Evolutionary conservation across 2,888 invertebrate genomes (phyloP).

Genomic region (Epistrophe grossulariae): DNA sequence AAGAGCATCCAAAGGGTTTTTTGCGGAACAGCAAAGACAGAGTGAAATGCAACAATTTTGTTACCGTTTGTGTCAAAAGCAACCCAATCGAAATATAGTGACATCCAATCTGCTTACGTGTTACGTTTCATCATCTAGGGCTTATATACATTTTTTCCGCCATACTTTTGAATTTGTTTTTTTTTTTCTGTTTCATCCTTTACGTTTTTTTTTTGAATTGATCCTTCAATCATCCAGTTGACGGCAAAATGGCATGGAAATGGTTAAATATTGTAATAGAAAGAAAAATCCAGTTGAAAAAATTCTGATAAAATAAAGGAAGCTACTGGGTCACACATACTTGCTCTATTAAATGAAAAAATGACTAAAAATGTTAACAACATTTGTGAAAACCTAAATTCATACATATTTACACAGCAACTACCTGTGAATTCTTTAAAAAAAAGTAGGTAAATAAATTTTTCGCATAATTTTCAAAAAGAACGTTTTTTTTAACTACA

Average conservation of each 20-base stretch:
- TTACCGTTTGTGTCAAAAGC: conserved; percentile 39
- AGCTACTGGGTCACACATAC: background rate
- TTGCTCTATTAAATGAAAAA: background rate
- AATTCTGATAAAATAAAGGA: background rate
- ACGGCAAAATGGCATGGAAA: conserved; percentile 21
- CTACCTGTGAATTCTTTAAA: no score
- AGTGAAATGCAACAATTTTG: conserved; percentile 26
- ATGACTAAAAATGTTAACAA: background rate
- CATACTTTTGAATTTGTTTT: conserved; percentile 8
- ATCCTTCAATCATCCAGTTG: conserved; percentile 58
- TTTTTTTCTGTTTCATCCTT: conserved; percentile 25
- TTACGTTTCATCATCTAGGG: conserved; percentile 12
- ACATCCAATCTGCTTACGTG: conserved; percentile 48
- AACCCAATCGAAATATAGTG: conserved; percentile 54
- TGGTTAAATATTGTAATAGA: conserved; percentile 29
- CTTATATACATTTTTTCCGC: conserved; percentile 6
- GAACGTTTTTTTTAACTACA: no score
- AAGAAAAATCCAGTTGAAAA: background rate
- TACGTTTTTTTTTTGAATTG: conserved; percentile 8
- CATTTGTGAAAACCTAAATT: no score
- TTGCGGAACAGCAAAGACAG: no score
- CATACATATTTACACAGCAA: no score
- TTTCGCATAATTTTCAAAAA: no score
- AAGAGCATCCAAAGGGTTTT: background rate
- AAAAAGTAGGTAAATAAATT: no score